Conservation (phyloP, 2,797 vertebrate species). For the Brachymystax lenok region DNA sequence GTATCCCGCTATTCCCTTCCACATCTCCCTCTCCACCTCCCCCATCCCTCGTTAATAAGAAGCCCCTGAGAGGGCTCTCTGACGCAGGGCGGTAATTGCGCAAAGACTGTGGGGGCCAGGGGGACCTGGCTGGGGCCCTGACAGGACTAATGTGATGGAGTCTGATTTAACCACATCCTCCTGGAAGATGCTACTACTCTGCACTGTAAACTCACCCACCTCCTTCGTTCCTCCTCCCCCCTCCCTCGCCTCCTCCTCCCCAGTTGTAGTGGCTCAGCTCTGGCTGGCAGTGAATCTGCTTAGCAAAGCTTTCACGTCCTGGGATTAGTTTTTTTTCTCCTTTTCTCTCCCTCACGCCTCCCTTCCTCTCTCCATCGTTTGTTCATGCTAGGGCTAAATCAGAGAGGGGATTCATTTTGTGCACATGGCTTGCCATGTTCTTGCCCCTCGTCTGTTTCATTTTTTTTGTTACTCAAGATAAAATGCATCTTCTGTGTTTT, state of each 20-base stretch:
- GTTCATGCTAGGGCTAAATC: constrained; percentile 22
- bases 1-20: background rate
- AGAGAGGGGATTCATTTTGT: constrained; percentile 32
- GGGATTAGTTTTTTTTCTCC: constrained; percentile 2
- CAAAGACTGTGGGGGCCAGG: constrained; percentile 39
- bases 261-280: constrained; percentile 33
- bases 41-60: constrained; percentile 31
- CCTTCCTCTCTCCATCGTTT: background rate
- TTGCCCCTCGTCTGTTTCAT: constrained; percentile 30
- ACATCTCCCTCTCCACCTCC: background rate
- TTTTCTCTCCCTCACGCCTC: background rate
- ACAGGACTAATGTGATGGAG: constrained; percentile 33
- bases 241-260: constrained; percentile 12
- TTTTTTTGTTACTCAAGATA: constrained; percentile 25
- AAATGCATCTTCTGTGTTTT: constrained; percentile 37
- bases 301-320: constrained; percentile 26
- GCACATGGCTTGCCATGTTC: constrained; percentile 23
- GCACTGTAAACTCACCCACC: constrained; percentile 36
- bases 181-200: constrained; percentile 20
- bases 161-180: constrained; percentile 47
- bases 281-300: constrained; percentile 42
- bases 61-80: constrained; percentile 18
- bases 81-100: constrained; percentile 40
- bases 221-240: background rate
- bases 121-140: constrained; percentile 26